These are phyloP conservation scores for Homarus gammarus DNA, from an alignment of 2,888 invertebrate species.

Conservation along the genomic window DNA sequence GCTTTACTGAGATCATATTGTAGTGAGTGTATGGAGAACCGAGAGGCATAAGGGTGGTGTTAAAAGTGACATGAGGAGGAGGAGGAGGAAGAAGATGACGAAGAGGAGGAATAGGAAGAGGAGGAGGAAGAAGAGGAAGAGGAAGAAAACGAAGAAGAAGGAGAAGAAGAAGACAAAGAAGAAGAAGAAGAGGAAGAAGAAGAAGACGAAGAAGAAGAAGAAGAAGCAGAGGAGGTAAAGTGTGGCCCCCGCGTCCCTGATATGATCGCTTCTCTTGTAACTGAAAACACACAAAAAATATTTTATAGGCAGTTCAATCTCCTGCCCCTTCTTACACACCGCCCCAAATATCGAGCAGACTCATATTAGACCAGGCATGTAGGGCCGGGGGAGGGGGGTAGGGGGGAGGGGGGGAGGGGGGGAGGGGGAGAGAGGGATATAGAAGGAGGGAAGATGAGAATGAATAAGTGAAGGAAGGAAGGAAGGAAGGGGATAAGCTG, in stretches of 20 bases:
- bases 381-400: not conserved
- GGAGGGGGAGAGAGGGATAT: not conserved
- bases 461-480: not conserved
- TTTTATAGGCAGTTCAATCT: slow-evolving; percentile 63
- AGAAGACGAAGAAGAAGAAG: not conserved
- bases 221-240: too few species aligned
- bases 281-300: slow-evolving; percentile 60
- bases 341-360: slow-evolving; percentile 43
- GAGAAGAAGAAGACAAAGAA: not conserved
- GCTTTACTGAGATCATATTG: too few species aligned
- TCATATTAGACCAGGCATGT: slow-evolving; percentile 58
- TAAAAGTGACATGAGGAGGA: too few species aligned
- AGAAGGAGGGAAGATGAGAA: not conserved
- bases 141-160: not conserved
- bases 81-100: too few species aligned
- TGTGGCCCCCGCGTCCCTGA: not conserved
- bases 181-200: not conserved
- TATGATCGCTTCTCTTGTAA: slow-evolving; percentile 54
- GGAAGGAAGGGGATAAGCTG: not conserved
- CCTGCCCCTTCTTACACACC: slow-evolving; percentile 55
- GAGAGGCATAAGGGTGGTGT: too few species aligned
- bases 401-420: not conserved
- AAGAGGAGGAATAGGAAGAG: too few species aligned
- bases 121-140: too few species aligned
- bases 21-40: too few species aligned